Conservation (phyloP, 2,113 vertebrate species). For the Panthera tigris region DNA sequence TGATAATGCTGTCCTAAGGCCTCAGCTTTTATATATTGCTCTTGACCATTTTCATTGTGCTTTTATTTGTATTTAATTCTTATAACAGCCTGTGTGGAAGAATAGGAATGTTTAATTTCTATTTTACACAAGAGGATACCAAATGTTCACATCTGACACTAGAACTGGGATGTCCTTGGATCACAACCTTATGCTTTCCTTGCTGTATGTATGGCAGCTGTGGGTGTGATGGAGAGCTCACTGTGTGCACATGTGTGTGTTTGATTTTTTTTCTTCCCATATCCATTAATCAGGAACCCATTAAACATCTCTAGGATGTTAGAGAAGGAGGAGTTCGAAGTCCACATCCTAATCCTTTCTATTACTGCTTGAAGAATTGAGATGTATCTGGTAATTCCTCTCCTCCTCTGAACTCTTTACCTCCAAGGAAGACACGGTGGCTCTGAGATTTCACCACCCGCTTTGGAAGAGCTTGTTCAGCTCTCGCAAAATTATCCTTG, state of each 20-base stretch:
- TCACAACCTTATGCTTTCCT: neutral
- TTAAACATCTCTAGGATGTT: neutral
- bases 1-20: neutral
- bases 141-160: neutral
- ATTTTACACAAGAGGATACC: neutral
- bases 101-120: neutral
- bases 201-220: neutral
- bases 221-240: neutral
- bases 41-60: neutral
- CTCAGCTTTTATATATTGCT: neutral
- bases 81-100: neutral
- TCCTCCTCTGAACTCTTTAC: neutral
- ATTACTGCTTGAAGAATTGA: neutral
- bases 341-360: neutral
- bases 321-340: neutral
- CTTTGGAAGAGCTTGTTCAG: neutral
- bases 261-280: neutral
- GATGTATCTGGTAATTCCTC: neutral
- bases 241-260: neutral
- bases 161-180: neutral
- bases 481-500: neutral
- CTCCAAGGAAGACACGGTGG: neutral
- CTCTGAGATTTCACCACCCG: neutral
- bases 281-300: neutral
- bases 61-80: neutral